Percentiles rank a stretch among this genome's conserved stretches.
These are phyloP conservation scores for Tamandua tetradactyla DNA, from an alignment of 2,797 vertebrate species.

Conservation along the genomic window DNA sequence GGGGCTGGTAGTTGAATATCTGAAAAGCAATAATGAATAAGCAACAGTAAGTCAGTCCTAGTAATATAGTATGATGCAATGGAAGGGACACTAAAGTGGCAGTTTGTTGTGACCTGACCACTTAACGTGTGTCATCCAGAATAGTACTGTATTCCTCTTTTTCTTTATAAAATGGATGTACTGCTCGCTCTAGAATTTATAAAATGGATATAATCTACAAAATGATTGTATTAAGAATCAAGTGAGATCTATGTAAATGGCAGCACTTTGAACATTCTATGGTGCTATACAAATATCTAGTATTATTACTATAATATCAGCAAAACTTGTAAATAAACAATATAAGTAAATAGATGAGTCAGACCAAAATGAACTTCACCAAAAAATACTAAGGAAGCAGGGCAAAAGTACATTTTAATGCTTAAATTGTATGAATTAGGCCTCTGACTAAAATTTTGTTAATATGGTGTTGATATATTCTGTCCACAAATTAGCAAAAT, in stretches of 20 bases:
- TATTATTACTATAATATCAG: not conserved
- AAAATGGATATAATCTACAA: not conserved
- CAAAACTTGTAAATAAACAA: slow-evolving; percentile 24
- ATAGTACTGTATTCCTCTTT: not conserved
- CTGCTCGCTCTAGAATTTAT: not conserved
- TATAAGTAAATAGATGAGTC: slow-evolving; percentile 24
- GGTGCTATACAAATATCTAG: not conserved
- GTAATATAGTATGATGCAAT: not conserved
- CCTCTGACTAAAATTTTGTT: slow-evolving; percentile 55
- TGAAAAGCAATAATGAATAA: not conserved
- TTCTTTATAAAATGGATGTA: not conserved
- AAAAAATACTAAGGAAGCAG: slow-evolving; percentile 34
- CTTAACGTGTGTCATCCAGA: not conserved
- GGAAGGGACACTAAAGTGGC: not conserved
- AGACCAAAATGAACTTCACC: slow-evolving; percentile 35
- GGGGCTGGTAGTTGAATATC: not conserved
- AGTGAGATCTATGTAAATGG: not conserved
- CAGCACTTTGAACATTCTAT: slow-evolving; percentile 28
- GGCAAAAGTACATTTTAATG: slow-evolving; percentile 34
- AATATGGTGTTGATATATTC: slow-evolving; percentile 40
- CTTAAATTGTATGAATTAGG: slow-evolving; percentile 51
- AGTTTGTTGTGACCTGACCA: not conserved
- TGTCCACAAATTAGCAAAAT: slow-evolving; percentile 53
- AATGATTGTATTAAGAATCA: not conserved
- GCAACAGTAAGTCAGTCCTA: not conserved